These are phyloP conservation scores for Cylloceria caligata DNA, from an alignment of 2,888 invertebrate species.

Conservation along the genomic window DNA sequence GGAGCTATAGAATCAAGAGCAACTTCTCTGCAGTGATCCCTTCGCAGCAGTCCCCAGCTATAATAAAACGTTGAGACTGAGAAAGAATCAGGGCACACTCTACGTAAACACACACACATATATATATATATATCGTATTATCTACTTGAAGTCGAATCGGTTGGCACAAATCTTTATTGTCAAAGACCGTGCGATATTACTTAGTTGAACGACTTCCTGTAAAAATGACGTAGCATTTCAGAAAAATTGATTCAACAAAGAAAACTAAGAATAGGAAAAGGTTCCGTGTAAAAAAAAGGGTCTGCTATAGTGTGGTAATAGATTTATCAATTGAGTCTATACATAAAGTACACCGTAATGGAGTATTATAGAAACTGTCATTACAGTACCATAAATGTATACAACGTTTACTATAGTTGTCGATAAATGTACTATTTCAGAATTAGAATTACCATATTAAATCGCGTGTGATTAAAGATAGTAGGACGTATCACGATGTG, in stretches of 20 bases:
- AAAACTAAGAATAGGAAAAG: too few species aligned
- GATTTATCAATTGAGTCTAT: too few species aligned
- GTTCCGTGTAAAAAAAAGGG: too few species aligned
- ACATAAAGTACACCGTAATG: too few species aligned
- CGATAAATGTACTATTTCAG: too few species aligned
- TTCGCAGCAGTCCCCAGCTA: constrained; percentile 23
- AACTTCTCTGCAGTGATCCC: constrained; percentile 15
- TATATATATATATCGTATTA: constrained; percentile 10
- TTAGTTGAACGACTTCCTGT: constrained; percentile 35
- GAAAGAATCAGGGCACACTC: constrained; percentile 19
- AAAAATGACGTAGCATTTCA: constrained; percentile 22
- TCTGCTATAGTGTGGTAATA: too few species aligned
- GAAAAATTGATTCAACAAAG: constrained; percentile 30
- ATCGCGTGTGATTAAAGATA: too few species aligned
- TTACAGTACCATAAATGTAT: too few species aligned
- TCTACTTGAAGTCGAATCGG: constrained; percentile 44
- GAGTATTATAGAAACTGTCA: too few species aligned
- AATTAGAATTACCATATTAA: too few species aligned
- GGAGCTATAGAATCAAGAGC: background rate
- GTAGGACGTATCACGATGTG: too few species aligned
- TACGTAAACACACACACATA: constrained; percentile 5
- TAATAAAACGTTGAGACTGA: constrained; percentile 54
- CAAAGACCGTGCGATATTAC: constrained; percentile 50
- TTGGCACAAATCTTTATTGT: constrained; percentile 57
- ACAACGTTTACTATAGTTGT: too few species aligned